phyloP scores from a whole-genome alignment of 2,113 vertebrate species.

The Pleuronectes platessa region DNA sequence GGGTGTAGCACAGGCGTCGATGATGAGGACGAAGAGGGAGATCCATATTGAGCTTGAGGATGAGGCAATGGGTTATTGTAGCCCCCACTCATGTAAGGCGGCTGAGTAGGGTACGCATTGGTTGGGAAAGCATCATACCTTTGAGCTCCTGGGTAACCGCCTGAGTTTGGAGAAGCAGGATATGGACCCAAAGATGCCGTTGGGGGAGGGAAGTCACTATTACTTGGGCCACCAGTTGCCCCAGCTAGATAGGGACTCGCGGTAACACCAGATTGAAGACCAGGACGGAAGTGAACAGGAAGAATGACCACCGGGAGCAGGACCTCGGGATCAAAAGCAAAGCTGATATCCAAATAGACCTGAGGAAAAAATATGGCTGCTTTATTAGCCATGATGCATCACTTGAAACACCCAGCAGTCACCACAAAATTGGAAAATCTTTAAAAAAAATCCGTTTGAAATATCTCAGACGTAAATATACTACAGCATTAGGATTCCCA shows the following conservation, averaged over 20 bases:
- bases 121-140: constrained; percentile 13
- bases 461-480: neutral
- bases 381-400: neutral
- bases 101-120: constrained; percentile 18
- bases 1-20: constrained; percentile 49
- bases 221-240: constrained; percentile 32
- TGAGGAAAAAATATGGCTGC: constrained; percentile 34
- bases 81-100: constrained; percentile 1
- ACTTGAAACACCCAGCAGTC: neutral
- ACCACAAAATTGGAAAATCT: neutral
- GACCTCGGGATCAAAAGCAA: constrained; percentile 73
- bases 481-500: neutral
- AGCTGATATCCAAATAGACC: constrained; percentile 81
- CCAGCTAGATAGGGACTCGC: constrained; percentile 14
- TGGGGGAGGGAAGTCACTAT: constrained; percentile 52
- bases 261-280: neutral
- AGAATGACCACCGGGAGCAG: constrained; percentile 71
- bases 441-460: neutral
- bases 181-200: constrained; percentile 1
- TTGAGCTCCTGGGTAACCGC: constrained; percentile 27
- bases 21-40: constrained; percentile 50
- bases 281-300: constrained; percentile 18
- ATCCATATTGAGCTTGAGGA: constrained; percentile 33
- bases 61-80: constrained; percentile 49
- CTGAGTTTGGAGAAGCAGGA: constrained; percentile 25